Base-by-base conservation (phyloP, 2,113 vertebrate genomes). In the Carollia perspicillata region DNA sequence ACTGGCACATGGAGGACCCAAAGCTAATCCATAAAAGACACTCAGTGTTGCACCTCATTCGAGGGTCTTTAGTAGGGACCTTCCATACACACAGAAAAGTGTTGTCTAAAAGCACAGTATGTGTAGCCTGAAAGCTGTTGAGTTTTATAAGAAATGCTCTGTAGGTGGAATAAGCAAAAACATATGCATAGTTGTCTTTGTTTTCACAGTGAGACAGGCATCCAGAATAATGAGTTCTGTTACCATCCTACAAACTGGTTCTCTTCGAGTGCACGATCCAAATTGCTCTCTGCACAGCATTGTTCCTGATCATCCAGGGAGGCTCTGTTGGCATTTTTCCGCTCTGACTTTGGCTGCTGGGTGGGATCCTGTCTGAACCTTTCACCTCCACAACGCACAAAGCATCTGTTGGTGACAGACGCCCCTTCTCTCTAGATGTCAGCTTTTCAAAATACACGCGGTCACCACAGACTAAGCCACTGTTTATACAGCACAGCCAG, bases 381-480 rank as follows among this genome's bases (percentile, higher is more conserved):
- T 13, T 75, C 28, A 28, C 83, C 30, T 30, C 2, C 10, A 23
- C n/a, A 28, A 93, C 16, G 86, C 84, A 14, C 16, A 28, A 79
- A 53, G 51, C 47, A 0, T 60, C 35, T 17, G 1, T 26, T 5
- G 72, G 40, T 71, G 83, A 81, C 35, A 72, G 40, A n/a, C 0
- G 8, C 47, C 42, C 3, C 40, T 33, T 89, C 26, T 84, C 51
- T 72, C 1, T 28, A 44, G 30, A 47, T 30, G 65, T 35, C 84
- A 80, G 65, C 6, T n/a, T 47, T 74, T 53, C 28, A 44, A 26
- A 53, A n/a, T 0, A 18, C 18, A 22, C 0, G 2, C 4, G 12
- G 79, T 12, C 16, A 47, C n/a, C 1, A 8, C 8, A 0, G 68
- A 40, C 53, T 2, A 1, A 17, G 22, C 1, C 0, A 5, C 10